These are phyloP conservation scores for Erythrolamprus reginae DNA, from an alignment of 2,113 vertebrate species.

Conservation along the genomic window DNA sequence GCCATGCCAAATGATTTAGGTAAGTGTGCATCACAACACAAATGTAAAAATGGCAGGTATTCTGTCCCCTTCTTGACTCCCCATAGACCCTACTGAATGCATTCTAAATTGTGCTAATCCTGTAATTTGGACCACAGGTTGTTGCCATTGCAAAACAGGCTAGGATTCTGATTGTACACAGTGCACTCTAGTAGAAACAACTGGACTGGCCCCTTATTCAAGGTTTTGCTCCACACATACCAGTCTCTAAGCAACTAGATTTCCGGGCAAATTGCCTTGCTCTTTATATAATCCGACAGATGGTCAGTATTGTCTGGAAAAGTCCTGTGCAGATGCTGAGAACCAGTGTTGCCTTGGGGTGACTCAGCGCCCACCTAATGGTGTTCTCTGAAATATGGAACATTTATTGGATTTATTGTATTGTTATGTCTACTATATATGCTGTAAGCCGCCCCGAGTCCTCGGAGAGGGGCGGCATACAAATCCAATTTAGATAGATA, in stretches of 20 bases:
- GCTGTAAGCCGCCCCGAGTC: too few relatives aligned
- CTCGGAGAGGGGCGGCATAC: too few relatives aligned
- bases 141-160: background rate
- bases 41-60: background rate
- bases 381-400: background rate
- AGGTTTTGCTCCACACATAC: background rate
- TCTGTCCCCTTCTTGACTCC: background rate
- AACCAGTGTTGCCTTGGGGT: background rate
- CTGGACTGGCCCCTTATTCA: background rate
- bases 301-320: background rate
- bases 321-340: background rate
- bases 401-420: too few relatives aligned
- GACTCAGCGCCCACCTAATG: background rate
- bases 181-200: background rate
- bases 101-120: background rate
- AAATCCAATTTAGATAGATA: too few relatives aligned
- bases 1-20: background rate
- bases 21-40: background rate
- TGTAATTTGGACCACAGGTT: background rate
- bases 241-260: background rate
- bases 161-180: background rate
- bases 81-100: background rate
- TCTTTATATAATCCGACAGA: background rate
- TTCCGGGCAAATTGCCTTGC: background rate
- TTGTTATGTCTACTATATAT: too few relatives aligned